Evolutionary conservation across 2,113 vertebrate species (phyloP), one percentile per base, ranked within the genome.

Genomic region (Cottus gobio): DNA sequence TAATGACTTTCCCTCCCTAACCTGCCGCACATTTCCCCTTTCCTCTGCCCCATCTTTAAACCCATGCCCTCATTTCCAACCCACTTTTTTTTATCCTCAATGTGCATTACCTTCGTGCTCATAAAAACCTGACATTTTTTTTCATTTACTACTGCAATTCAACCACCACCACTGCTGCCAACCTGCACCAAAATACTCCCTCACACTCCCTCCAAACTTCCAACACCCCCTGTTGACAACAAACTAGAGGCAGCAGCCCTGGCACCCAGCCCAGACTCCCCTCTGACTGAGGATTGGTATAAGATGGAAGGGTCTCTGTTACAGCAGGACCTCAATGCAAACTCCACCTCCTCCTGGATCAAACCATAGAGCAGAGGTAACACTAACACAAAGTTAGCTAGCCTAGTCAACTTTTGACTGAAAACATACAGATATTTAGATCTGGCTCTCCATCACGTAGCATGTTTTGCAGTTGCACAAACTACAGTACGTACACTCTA

Each of bases 251-350:
- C 89, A 80, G 91, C 90, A 88, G 91, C 93, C 68, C 90, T 93
- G 93, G 93, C 91, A 71, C 90, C 93, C 89, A 93, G 91, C 92
- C 93, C 94, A 90, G 92, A 91, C 90, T 94, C 93, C 92, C 93
- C 93, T 91, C 91, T 93, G 93, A 90, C 92, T 82, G 93, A 94
- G 91, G 93, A 94, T 90, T 95, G 95, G 95, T 95, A 91, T 93
- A 95, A 95, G 90, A 93, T 92, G 90, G 94, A 95, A 85, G 94
- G 93, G 91, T 94, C 93, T 87, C 94, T 95, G 88, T 84, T 95
- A 94, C 95, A 95, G 93, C 94, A 95, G 93, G 95, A 95, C 93
- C 93, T 95, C 94, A 96, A 95, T 95, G 95, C 94, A 93, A 96
- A 95, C 93, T 95, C 95, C 86, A 94, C 95, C 89, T 94, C 95